These are phyloP conservation scores for Graptemys geographica DNA, from an alignment of 2,797 vertebrate genomes.

Conservation along the genomic window DNA sequence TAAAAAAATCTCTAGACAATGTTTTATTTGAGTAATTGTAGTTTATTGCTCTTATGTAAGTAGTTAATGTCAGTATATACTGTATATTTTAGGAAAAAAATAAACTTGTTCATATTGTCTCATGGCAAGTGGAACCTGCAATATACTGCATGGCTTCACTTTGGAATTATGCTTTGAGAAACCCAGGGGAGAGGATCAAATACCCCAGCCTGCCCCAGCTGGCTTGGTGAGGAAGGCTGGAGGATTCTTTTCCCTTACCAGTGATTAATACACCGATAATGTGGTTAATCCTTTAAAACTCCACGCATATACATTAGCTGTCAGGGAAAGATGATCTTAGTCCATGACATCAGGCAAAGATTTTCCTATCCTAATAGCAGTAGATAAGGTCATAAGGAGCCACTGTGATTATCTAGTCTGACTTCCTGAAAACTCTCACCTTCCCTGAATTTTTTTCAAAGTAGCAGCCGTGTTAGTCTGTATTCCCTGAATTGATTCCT, in stretches of 20 bases:
- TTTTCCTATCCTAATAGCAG: background rate
- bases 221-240: background rate
- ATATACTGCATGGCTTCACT: background rate
- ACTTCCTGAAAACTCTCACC: background rate
- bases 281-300: background rate
- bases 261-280: background rate
- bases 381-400: background rate
- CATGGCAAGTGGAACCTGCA: background rate
- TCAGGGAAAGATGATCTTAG: background rate
- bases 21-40: accelerated
- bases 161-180: background rate
- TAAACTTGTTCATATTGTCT: background rate
- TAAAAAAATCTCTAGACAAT: background rate
- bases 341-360: background rate
- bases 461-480: too few species aligned
- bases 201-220: background rate
- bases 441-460: background rate
- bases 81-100: background rate
- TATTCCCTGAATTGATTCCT: background rate
- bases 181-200: background rate
- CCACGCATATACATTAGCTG: background rate
- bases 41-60: accelerated
- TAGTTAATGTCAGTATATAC: background rate
- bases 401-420: background rate
- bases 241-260: background rate